Base-by-base conservation (phyloP, 2,888 invertebrate genomes). In the Drosophila imparisetae region DNA sequence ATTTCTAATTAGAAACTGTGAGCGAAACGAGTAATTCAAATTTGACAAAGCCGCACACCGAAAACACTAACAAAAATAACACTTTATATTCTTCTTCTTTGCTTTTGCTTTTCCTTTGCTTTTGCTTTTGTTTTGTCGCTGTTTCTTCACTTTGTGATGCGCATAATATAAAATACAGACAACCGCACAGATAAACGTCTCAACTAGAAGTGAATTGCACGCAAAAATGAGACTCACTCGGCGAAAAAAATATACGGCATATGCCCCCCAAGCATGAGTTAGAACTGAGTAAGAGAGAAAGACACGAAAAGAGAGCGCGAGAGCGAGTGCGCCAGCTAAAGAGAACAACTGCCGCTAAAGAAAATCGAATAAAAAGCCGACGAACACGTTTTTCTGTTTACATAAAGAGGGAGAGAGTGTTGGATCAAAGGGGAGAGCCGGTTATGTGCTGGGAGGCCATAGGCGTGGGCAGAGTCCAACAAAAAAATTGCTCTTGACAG, bases 131-230 rank as follows among this genome's bases (percentile, higher is more conserved):
- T 48, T 73, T 80, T 76, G 64, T 64, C 38, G 63, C 65, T 66
- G 59, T 67, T 75, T 81, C 60, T 70, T 78, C 57, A 63, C 66
- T 60, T 58, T 55, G 45, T 61, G 75, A 73, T 73, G 65, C 81
- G 79, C 66, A 61, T 55, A 66, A 66, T 69, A 78, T 55, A 72
- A 72, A 78, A 80, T 70, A 57, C 74, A 74, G 78, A 65, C 80
- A 83, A 90, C 88, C 90, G 91, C 85, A 72, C 88, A 78, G 86
- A 86, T 83, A 88, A 85, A 90, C 83, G 91, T 91, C 85, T 90
- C 91, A 90, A 89, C 85, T 89, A 73, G 83, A 91, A 91, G 81
- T 90, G 90, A 86, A 90, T 81, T 83, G 81, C 81, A 71, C 49
- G 57, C 57, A 30, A 42, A 57, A 57, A 63, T 75, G 59, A 77